Evolutionary conservation across 2,113 vertebrate species (phyloP).

Genomic region (Fregata magnificens): DNA sequence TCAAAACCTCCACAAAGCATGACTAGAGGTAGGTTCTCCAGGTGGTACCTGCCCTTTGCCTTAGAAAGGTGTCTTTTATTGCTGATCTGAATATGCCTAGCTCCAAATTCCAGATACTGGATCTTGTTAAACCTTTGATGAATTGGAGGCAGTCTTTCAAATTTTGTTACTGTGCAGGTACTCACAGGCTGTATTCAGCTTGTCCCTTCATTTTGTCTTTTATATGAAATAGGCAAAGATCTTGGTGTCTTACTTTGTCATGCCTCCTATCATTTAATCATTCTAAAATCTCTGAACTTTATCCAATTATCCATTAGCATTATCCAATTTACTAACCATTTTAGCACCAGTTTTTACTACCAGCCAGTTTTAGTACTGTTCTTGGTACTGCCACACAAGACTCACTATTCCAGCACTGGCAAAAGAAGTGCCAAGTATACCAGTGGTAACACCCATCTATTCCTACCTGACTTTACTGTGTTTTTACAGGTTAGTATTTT

Average conservation of each 20-base stretch:
- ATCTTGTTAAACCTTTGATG: not conserved
- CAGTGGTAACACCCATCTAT: not conserved
- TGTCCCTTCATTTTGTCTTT: not conserved
- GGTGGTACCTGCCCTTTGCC: not conserved
- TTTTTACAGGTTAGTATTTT: not conserved
- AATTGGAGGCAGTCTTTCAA: not conserved
- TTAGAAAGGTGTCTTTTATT: not conserved
- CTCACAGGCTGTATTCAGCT: not conserved
- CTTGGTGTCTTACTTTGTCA: not conserved
- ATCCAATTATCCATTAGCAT: not conserved
- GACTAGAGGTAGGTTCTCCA: not conserved
- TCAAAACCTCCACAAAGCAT: not conserved
- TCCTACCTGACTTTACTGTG: not conserved
- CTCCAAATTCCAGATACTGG: not conserved
- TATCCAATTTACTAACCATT: not conserved
- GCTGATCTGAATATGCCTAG: not conserved
- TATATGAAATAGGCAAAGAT: not conserved
- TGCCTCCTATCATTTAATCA: not conserved
- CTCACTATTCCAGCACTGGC: not conserved
- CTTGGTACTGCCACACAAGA: not conserved
- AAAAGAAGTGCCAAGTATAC: not conserved
- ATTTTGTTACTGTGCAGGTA: not conserved
- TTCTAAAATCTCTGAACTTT: not conserved
- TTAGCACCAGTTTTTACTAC: not conserved
- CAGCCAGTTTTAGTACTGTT: not conserved